Evolutionary conservation across 2,113 vertebrate species (phyloP), one percentile per base, ranked within the genome.

Genomic region (Rhegmatorhina hoffmannsi): DNA sequence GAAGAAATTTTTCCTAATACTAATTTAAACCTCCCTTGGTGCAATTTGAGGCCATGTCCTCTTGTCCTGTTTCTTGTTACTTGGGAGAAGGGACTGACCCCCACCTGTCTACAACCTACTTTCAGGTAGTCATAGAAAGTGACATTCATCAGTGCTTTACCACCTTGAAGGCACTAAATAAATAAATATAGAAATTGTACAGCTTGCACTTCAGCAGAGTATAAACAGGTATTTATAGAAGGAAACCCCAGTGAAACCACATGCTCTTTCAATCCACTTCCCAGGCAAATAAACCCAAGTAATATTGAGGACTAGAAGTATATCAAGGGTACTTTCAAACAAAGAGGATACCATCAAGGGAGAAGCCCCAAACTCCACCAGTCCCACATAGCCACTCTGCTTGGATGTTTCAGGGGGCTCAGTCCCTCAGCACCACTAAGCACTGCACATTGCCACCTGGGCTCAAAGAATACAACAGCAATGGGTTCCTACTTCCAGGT

Each of bases 231-330:
- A 92, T 94, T 95, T 94, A 82, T 46, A 87, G 92, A 89, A 87
- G 31, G 60, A 56, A 95, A 55, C 26, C 89, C 92, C 89, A 90
- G 58, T 82, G 93, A 96, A 96, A 92, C 77, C 52, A 49, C 31
- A 50, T 53, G 76, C 80, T 88, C 88, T 96, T 96, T 89, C 95
- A 92, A 92, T 92, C 69, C 58, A 75, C 89, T 92, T 96, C 64
- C 78, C 76, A 87, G 69, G 55, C 76, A 95, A 95, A 95, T 72
- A 92, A 94, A 92, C 58, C 58, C 46, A 53, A 88, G 59, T 25
- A 73, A 82, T 34, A 79, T 4, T 1, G 2, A 96, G 62, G 1
- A 1, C 60, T 29, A 46, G 49, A 58, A 86, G 73, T 40, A 21
- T 9, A 94, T 72, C 60, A 74, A 89, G 62, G 68, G 52, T 52